Evolutionary conservation across 30 jellyfish, hydroid and myxozoan species (phyloP), one percentile per base, ranked within the genome.

Genomic region (Aurelia aurita): DNA sequence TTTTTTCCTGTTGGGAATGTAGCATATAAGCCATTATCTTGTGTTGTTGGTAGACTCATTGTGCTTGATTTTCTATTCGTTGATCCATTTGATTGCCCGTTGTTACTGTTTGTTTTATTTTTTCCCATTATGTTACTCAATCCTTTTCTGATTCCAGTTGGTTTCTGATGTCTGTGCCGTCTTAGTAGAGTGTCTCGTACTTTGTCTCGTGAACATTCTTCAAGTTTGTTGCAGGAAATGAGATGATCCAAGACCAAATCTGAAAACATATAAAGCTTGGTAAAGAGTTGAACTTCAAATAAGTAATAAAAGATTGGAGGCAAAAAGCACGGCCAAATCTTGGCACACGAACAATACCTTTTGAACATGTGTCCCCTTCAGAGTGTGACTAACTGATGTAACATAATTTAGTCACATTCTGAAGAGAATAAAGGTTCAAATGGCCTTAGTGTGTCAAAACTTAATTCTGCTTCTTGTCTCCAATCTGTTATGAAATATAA

Each of bases 171-270:
- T 47, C 92, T 69, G 60, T 94, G 99, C 59, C 91, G 63, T 46
- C 96, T 84, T 3, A 94, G 94, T 1, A 94, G 69, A n/a, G 99
- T 88, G 53, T 94, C 99, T 72, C 95, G 53, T 28, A 94, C 96
- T 74, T 72, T 94, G n/a, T 18, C 80, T 5, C 97, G 89, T 44
- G 92, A 82, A 59, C 72, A 58, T 73, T 94, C 97, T 58, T 94
- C 99, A 34, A 94, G 87, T 66, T 90, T 90, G 72, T 94, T 94
- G 86, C 97, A 87, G 19, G 99, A 73, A 8, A 94, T 86, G 47
- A 94, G 82, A 47, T 88, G 94, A 69, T 89, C 96, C 39, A 94
- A 69, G 34, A 94, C 97, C 44, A 73, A 55, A 58, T 89, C 99
- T 94, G 74, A 34, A 72, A 59, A 14, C 6, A 43, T 34, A 32